Conservation (phyloP, 2,797 vertebrate species). For the Xyrichtys novacula region DNA sequence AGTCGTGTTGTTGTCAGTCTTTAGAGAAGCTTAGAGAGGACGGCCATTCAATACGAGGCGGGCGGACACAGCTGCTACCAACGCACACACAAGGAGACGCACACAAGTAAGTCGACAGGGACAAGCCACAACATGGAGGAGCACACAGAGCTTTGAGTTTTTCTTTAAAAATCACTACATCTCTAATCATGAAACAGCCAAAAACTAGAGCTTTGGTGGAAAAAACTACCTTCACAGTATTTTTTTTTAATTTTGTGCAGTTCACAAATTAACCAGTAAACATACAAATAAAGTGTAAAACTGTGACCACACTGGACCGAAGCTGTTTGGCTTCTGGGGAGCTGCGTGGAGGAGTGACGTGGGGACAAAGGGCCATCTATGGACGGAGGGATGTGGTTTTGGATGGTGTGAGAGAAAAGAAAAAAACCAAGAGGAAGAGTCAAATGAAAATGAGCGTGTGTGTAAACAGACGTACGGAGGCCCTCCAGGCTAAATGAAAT, state of each 20-base stretch:
- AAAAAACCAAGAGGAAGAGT: conserved; percentile 41
- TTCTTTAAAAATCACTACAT: background rate
- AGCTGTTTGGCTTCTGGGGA: conserved; percentile 13
- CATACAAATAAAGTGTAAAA: conserved; percentile 10
- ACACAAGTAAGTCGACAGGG: background rate
- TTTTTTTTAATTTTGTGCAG: background rate
- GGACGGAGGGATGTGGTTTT: conserved; percentile 46
- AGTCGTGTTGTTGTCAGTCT: conserved; percentile 71
- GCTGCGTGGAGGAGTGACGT: conserved; percentile 15
- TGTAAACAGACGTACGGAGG: conserved; percentile 58
- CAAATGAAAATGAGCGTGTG: conserved; percentile 63
- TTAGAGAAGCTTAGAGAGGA: conserved; percentile 66
- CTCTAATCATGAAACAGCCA: background rate
- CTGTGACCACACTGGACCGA: conserved; percentile 27
- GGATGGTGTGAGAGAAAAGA: conserved; percentile 52
- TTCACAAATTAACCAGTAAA: conserved; percentile 21
- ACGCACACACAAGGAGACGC: background rate
- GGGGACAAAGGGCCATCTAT: conserved; percentile 47
- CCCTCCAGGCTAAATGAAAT: conserved; percentile 64
- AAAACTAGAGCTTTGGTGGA: background rate
- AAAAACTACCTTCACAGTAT: background rate
- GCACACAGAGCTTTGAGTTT: background rate
- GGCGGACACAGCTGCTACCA: conserved; percentile 72
- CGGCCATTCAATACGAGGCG: conserved; percentile 51
- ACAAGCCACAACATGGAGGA: background rate